Percentiles rank a stretch among this genome's conserved stretches.
Evolutionary conservation across 2,113 vertebrate species (phyloP).

Genomic region (Callipepla squamata): DNA sequence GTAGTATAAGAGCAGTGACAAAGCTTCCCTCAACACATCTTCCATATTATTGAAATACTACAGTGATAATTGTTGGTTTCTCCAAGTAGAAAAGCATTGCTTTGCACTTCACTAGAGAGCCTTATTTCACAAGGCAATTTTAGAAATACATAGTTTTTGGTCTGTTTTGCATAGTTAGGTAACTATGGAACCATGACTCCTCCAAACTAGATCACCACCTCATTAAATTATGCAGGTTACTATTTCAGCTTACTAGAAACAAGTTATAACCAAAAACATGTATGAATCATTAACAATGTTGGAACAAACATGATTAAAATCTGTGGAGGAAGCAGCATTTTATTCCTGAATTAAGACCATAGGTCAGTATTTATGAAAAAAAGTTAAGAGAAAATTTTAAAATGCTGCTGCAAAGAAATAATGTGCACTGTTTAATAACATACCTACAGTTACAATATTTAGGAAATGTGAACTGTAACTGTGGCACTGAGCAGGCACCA

Average conservation of each 20-base stretch:
- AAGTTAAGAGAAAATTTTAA: neutral
- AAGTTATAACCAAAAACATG: neutral
- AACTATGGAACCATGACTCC: neutral
- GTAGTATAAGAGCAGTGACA: neutral
- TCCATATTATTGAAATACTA: neutral
- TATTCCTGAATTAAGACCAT: neutral
- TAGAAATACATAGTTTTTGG: neutral
- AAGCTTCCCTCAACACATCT: neutral
- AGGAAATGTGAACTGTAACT: neutral
- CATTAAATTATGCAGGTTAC: slow-evolving; percentile 8
- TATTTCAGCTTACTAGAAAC: neutral
- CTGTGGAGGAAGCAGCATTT: neutral
- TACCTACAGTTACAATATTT: neutral
- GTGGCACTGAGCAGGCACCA: neutral
- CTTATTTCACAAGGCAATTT: neutral
- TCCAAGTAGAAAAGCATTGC: neutral
- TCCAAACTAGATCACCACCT: neutral
- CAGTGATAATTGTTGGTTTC: neutral
- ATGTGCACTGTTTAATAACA: neutral
- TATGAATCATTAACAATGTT: neutral
- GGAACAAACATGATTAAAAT: neutral
- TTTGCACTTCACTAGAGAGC: neutral
- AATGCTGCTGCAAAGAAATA: neutral
- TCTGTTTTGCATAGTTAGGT: neutral
- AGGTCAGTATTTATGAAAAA: neutral